Base-by-base conservation (phyloP, 2,113 vertebrate species). In the Suncus etruscus region DNA sequence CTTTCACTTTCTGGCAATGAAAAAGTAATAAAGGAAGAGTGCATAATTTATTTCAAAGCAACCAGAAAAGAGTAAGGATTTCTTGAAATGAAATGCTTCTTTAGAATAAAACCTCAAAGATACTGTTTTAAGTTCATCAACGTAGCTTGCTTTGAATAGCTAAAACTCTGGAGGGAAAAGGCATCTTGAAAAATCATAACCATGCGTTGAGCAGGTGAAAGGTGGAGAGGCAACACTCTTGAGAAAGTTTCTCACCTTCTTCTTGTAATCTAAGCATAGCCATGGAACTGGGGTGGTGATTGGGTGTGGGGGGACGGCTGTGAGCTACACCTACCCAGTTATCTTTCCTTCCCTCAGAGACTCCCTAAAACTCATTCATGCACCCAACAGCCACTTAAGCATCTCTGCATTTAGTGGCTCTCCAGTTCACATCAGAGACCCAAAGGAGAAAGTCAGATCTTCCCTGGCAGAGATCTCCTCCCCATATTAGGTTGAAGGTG, bases 31-130 rank as follows among this genome's bases (percentile, higher is more conserved):
- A 58, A 78, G n/a, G 48, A 7, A 31, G n/a, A 87, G 65, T 15
- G 81, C 84, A 83, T 27, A 74, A 1, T 10, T 6, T 27, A 54
- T 48, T 87, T 87, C 68, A 75, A 75, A 74, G 85, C 54, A 85
- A 81, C 48, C 16, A 95, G 81, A 81, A 90, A 87, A 79, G 79
- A 66, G 54, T 14, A 58, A 58, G 54, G 54, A 58, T 58, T 58
- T 58, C 54, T 58, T n/a, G 14, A 1, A 50, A 39, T 78, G 61
- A 5, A 63, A 27, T 31, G 18, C 83, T n/a, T 75, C 86, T 50
- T 74, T 72, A 88, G 85, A 50, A 83, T 83, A 86, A 66, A 81
- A 6, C 3, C 22, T 18, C 18, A 6, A 15, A 11, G 7, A 0
- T 10, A 9, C 39, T 65, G 45, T 76, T 50, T 61, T 2, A 78